Evolutionary conservation across 2,888 invertebrate species (phyloP).

Genomic region (Sarcophaga subvicina): DNA sequence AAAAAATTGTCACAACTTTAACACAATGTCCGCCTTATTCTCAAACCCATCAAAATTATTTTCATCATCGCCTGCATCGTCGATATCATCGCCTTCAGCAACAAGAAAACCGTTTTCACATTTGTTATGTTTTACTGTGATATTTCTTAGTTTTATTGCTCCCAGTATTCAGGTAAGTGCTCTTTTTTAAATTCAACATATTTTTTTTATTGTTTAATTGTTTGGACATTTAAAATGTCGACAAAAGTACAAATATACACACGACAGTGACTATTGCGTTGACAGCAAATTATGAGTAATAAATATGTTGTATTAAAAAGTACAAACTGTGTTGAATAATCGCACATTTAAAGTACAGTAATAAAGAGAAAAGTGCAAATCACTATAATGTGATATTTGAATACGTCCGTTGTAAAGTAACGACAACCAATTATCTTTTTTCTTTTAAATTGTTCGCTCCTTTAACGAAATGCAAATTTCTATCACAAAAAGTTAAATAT

Average conservation of each 20-base stretch:
- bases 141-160: slow-evolving; percentile 73
- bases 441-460: too few relatives aligned
- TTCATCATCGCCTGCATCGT: slow-evolving; percentile 24
- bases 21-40: slow-evolving; percentile 44
- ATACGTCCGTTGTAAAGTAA: too few relatives aligned
- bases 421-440: too few relatives aligned
- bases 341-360: too few relatives aligned
- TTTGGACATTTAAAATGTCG: not conserved
- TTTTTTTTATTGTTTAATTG: slow-evolving; percentile 2
- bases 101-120: slow-evolving; percentile 52
- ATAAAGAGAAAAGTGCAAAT: too few relatives aligned
- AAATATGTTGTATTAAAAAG: too few relatives aligned
- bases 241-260: slow-evolving; percentile 23
- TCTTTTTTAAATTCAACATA: not conserved
- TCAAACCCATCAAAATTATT: slow-evolving; percentile 1
- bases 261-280: not conserved
- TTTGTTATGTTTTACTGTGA: slow-evolving; percentile 71
- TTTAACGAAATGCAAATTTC: too few relatives aligned
- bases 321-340: too few relatives aligned
- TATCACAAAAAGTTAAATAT: too few relatives aligned
- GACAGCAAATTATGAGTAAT: too few relatives aligned
- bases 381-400: too few relatives aligned
- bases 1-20: slow-evolving; percentile 56
- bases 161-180: slow-evolving; percentile 73
- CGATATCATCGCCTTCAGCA: slow-evolving; percentile 45